Evolutionary conservation across 2,888 invertebrate genomes (phyloP), one percentile per base, ranked within the genome.

Genomic region (Agonopterix arenella): DNA sequence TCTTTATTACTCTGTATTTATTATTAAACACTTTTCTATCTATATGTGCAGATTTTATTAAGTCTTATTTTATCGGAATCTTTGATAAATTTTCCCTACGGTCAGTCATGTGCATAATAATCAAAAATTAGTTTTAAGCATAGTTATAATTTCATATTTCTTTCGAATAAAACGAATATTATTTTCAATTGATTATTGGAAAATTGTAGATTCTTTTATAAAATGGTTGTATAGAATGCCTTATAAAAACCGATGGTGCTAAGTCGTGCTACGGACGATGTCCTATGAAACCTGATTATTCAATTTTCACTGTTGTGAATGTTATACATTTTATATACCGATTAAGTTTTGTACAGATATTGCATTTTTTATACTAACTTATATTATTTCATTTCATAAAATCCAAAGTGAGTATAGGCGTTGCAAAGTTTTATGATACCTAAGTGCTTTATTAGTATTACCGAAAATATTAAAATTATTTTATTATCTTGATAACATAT

Each of bases 191-290:
- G 28, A 28, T 28, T 28, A 28, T 28, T 28, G 5, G 28, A 28
- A 28, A 28, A 28, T 28, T 28, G 28, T 28, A 28, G 11, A n/a
- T 9, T 9, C 42, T 28, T 28, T 28, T 5, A 28, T 28, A 28
- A 28, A 4, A 46, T 38, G 52, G 50, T 52, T 52, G 60, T 67
- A 59, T 66, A 64, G 56, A 69, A 50, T 51, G 62, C 63, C 65
- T 65, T 66, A 53, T 66, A 60, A 63, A 57, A 61, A 77, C 61
- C 62, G 70, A 78, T 86, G 86, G 86, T 88, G 86, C 86, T 88
- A 85, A 73, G 73, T 75, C 79, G 85, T 86, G 85, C 84, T 85
- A 83, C 77, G 84, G 83, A 82, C 81, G 54, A 62, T 72, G 83
- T 85, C 83, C 82, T 73, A 64, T 64, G 62, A 70, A 82, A 80